These are phyloP conservation scores for Antedon mediterranea DNA, from an alignment of 53 echinoderm and acorn worm genomes.

Conservation along the genomic window DNA sequence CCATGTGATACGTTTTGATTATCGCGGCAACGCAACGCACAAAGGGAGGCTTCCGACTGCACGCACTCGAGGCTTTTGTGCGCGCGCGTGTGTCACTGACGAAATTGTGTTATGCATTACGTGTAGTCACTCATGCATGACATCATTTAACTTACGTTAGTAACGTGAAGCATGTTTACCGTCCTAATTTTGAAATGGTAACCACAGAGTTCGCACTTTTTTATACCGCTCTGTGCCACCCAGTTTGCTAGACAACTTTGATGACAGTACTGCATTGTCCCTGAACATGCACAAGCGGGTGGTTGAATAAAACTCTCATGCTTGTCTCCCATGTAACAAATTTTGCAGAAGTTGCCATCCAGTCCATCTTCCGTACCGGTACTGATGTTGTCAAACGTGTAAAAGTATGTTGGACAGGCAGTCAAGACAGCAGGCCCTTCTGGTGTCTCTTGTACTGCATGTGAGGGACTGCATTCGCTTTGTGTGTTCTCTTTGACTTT, in stretches of 20 bases:
- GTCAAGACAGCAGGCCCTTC: too few species aligned
- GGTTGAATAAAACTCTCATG: slow-evolving; percentile 22
- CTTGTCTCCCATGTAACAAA: slow-evolving; percentile 22
- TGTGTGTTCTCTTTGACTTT: too few species aligned
- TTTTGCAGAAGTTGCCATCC: slow-evolving; percentile 16
- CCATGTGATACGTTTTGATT: too few species aligned
- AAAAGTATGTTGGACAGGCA: neutral
- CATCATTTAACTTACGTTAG: slow-evolving; percentile 31
- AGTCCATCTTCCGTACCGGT: neutral
- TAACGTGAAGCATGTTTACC: slow-evolving; percentile 4
- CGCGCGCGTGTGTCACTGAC: too few species aligned
- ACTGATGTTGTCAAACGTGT: neutral
- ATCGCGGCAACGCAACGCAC: too few species aligned
- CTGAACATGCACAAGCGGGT: slow-evolving; percentile 32
- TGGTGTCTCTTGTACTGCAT: too few species aligned
- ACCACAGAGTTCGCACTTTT: slow-evolving; percentile 61
- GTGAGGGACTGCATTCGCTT: too few species aligned
- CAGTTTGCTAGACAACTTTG: slow-evolving; percentile 51
- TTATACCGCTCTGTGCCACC: slow-evolving; percentile 49
- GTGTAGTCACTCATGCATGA: too few species aligned
- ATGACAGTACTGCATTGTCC: slow-evolving; percentile 53
- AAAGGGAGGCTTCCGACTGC: too few species aligned
- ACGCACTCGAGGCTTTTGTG: too few species aligned
- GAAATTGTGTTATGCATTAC: too few species aligned
- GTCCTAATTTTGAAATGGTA: slow-evolving; percentile 40